phyloP scores from a whole-genome alignment of 2,113 vertebrate species.

The Silurus meridionalis region DNA sequence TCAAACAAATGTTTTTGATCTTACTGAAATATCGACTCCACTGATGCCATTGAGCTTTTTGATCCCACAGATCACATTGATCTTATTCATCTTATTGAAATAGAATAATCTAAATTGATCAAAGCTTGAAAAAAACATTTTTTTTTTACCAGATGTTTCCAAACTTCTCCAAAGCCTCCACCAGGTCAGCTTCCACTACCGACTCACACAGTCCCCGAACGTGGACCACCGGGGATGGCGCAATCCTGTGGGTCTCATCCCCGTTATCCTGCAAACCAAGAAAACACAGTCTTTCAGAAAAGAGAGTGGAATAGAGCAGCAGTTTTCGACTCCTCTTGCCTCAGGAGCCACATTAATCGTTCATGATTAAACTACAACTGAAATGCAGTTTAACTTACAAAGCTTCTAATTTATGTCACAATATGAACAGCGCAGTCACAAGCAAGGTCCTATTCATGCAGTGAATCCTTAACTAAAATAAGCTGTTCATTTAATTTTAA shows the following conservation, averaged over 20 bases:
- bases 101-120: not conserved
- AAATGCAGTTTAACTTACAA: conserved; percentile 9
- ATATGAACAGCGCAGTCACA: conserved; percentile 12
- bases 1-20: not conserved
- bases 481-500: not conserved
- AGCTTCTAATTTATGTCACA: not conserved
- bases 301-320: not conserved
- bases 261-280: conserved; percentile 61
- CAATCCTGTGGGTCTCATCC: conserved; percentile 82
- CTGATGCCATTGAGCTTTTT: not conserved
- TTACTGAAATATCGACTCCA: not conserved
- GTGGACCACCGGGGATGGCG: conserved; percentile 93
- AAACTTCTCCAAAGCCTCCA: conserved; percentile 93
- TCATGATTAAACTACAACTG: not conserved
- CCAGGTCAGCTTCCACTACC: conserved; percentile 94
- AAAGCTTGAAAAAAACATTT: not conserved
- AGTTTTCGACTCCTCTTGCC: not conserved
- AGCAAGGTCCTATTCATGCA: not conserved
- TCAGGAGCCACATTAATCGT: conserved; percentile 5
- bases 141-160: conserved; percentile 88
- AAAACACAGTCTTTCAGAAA: conserved; percentile 1
- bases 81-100: not conserved
- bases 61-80: not conserved
- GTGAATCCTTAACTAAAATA: not conserved
- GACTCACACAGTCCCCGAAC: conserved; percentile 92